Conservation (phyloP, 2,113 vertebrate species). For the Albula glossodonta region DNA sequence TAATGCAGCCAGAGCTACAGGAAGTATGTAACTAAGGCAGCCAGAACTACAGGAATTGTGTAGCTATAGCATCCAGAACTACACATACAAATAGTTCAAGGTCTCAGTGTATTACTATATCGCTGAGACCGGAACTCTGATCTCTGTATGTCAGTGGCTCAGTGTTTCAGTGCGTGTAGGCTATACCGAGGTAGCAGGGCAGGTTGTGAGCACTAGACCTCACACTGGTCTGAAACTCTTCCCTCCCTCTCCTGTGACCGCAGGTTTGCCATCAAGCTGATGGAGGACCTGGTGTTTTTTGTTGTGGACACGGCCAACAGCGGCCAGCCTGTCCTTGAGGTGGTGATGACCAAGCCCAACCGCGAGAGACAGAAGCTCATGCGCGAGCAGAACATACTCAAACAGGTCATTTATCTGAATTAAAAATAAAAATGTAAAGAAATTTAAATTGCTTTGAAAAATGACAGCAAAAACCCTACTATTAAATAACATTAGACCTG, state of each 20-base stretch:
- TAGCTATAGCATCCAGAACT: no score
- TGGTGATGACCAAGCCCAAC: conserved; percentile 87
- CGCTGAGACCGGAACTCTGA: background rate
- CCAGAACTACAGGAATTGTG: no score
- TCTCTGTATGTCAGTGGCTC: no score
- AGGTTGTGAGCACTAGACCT: background rate
- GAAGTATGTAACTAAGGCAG: no score
- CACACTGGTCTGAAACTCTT: background rate
- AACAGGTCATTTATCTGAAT: conserved; percentile 75
- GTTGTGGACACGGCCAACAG: conserved; percentile 89
- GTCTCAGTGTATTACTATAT: no score
- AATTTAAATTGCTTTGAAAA: background rate
- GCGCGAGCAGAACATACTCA: conserved; percentile 97
- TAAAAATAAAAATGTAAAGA: background rate
- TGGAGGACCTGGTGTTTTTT: conserved; percentile 97
- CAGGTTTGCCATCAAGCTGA: conserved; percentile 93
- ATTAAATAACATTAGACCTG: background rate
- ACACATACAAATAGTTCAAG: no score
- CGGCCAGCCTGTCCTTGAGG: conserved; percentile 88
- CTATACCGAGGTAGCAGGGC: no score
- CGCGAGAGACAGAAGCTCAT: conserved; percentile 96
- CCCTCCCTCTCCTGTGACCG: background rate
- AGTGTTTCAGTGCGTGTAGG: no score
- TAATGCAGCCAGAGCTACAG: no score
- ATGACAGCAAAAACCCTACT: background rate